phyloP scores from a whole-genome alignment of 2,888 invertebrate species.

The Folsomia candida region DNA sequence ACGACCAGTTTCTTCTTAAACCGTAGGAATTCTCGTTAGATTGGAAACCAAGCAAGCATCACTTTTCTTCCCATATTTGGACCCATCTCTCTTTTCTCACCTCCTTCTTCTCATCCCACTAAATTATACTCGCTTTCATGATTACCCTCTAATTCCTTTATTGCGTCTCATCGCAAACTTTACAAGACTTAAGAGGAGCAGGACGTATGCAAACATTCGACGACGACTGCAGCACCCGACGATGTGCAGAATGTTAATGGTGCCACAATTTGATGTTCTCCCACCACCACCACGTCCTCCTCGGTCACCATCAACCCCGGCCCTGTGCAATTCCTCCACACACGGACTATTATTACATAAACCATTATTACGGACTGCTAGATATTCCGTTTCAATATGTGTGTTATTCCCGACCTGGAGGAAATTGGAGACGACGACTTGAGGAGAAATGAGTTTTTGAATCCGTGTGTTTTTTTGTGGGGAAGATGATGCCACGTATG shows the following conservation, averaged over 20 bases:
- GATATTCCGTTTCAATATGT: no score
- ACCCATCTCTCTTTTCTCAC: slow-evolving; percentile 14
- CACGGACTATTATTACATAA: no score
- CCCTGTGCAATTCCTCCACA: no score
- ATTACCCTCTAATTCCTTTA: not conserved
- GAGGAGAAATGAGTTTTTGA: slow-evolving; percentile 1
- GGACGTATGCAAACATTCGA: not conserved
- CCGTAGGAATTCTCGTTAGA: slow-evolving; percentile 21
- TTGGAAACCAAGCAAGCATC: slow-evolving; percentile 18
- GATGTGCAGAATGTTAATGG: not conserved
- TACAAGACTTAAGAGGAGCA: not conserved
- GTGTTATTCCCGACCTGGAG: no score
- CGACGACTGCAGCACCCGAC: no score
- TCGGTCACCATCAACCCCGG: not conserved
- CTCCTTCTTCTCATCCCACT: not conserved
- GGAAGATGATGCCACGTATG: not conserved
- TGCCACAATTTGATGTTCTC: not conserved
- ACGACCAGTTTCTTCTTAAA: slow-evolving; percentile 15
- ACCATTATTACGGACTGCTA: no score
- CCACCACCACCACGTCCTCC: not conserved
- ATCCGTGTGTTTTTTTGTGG: slow-evolving; percentile 2
- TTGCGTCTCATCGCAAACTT: no score
- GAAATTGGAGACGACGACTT: not conserved
- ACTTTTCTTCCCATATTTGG: slow-evolving; percentile 32
- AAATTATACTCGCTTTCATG: not conserved